Conservation (phyloP, 2,113 vertebrate genomes). For the Bagarius yarrelli region DNA sequence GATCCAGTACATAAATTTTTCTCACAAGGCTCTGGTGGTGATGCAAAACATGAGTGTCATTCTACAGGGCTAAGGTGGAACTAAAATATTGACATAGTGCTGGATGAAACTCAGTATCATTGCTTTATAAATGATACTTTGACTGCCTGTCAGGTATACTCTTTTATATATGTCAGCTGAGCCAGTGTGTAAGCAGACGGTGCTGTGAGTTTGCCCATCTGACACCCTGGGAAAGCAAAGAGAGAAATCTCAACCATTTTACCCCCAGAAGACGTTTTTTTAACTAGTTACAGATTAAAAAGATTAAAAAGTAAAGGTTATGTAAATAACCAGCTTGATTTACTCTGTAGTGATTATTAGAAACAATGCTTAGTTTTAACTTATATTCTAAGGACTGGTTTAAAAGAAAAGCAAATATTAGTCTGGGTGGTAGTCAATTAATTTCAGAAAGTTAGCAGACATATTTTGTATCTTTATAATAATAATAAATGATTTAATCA, state of each 20-base stretch:
- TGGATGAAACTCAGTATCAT: conserved; percentile 27
- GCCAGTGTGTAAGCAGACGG: conserved; percentile 65
- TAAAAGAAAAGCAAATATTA: not conserved
- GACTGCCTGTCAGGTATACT: conserved; percentile 26
- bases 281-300: conserved; percentile 40
- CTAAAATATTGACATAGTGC: conserved; percentile 49
- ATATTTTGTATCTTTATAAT: too few relatives aligned
- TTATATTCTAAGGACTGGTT: not conserved
- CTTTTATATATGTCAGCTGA: conserved; percentile 61
- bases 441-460: not conserved
- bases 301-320: not conserved
- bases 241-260: conserved; percentile 46
- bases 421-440: not conserved
- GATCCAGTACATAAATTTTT: not conserved
- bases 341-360: not conserved
- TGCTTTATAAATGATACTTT: conserved; percentile 20
- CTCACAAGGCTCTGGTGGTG: conserved; percentile 8
- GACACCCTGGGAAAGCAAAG: conserved; percentile 73
- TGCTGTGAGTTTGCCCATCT: conserved; percentile 62
- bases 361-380: not conserved
- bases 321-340: not conserved
- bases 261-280: conserved; percentile 56
- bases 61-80: conserved; percentile 58
- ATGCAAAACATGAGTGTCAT: conserved; percentile 1
- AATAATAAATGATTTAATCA: too few relatives aligned